Evolutionary conservation across 2,888 invertebrate species (phyloP), one percentile per base, ranked within the genome.

Genomic region (Colostygia pectinataria): DNA sequence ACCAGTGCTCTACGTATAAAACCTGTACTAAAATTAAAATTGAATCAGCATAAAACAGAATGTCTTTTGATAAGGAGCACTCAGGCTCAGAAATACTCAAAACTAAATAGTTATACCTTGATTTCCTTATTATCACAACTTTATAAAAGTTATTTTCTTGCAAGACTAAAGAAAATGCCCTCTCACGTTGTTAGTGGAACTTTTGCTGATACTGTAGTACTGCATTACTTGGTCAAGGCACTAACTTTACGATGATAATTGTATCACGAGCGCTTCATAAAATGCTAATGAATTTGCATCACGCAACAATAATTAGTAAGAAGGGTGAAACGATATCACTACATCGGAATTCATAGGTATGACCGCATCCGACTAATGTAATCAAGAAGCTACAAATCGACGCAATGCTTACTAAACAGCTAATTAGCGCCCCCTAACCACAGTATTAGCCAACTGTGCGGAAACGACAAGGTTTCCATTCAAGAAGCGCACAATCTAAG

Each of bases 371-470:
- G 33, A 18, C 27, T 27, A 37, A 42, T 38, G 51, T 39, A 55
- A 55, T 50, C 37, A 28, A 18, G 15, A 25, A 43, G 47, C 48
- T 54, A 42, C 41, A 45, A 51, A 50, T 38, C 41, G 32, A 51
- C 56, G 52, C 53, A 51, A 43, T 41, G 24, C 23, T 46, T 48
- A 31, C 55, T 50, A 50, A 57, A 43, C 53, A 36, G 39, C 33
- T 55, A 50, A 61, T 59, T 56, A 50, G n/a, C 46, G 14, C 7
- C 28, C 15, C 32, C 18, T 39, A 53, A 53, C 43, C 53, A 46
- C 53, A 41, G 25, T 33, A 49, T 54, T 51, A 52, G 39, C 44
- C 37, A 53, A 47, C 33, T 24, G 25, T 6, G 9, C 31, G 48
- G 43, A 44, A 52, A 38, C 28, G 12, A 23, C 13, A 6, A 8